Percentiles rank a stretch among this genome's conserved stretches.
Evolutionary conservation across 2,888 invertebrate genomes (phyloP).

Genomic region (Troides oblongomaculatus): DNA sequence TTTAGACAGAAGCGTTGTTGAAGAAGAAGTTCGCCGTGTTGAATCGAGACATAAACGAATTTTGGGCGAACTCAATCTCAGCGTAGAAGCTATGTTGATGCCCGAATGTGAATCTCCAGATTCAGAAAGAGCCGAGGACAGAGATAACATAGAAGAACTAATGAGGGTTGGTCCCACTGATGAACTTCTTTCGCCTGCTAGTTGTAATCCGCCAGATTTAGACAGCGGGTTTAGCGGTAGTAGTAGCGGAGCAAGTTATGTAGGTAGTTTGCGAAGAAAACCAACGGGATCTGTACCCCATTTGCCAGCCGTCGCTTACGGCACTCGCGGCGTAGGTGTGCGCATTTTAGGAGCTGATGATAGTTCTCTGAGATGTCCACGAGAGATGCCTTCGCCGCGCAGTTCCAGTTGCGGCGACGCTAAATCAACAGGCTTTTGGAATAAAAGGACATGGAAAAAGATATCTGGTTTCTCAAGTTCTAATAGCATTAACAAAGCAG

Average conservation of each 20-base stretch:
- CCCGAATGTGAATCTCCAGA: slow-evolving; percentile 85
- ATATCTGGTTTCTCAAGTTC: slow-evolving; percentile 86
- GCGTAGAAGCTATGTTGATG: slow-evolving; percentile 95
- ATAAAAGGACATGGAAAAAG: slow-evolving; percentile 89
- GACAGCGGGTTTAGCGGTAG: slow-evolving; percentile 92
- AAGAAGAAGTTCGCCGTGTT: slow-evolving; percentile 91
- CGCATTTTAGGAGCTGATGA: slow-evolving; percentile 72
- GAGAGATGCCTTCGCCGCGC: slow-evolving; percentile 65
- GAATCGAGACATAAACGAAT: slow-evolving; percentile 91
- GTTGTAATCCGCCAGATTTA: slow-evolving; percentile 83
- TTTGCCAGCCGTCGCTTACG: slow-evolving; percentile 75
- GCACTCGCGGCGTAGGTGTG: slow-evolving; percentile 73
- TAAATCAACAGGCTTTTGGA: slow-evolving; percentile 83
- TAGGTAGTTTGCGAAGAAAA: slow-evolving; percentile 83
- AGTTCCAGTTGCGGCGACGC: slow-evolving; percentile 76
- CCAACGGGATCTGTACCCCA: slow-evolving; percentile 75
- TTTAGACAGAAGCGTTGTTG: slow-evolving; percentile 85
- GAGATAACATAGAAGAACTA: slow-evolving; percentile 83
- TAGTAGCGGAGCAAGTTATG: slow-evolving; percentile 90
- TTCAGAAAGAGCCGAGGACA: slow-evolving; percentile 82
- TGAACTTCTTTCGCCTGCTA: slow-evolving; percentile 85
- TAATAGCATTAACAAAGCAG: slow-evolving; percentile 84
- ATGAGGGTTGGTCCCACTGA: slow-evolving; percentile 85
- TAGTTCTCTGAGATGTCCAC: slow-evolving; percentile 63
- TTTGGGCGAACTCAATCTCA: slow-evolving; percentile 91